Percentiles rank a stretch among this genome's conserved stretches.
Conservation (phyloP, 1,140 invertebrate species). For the Drosophila bipectinata region DNA sequence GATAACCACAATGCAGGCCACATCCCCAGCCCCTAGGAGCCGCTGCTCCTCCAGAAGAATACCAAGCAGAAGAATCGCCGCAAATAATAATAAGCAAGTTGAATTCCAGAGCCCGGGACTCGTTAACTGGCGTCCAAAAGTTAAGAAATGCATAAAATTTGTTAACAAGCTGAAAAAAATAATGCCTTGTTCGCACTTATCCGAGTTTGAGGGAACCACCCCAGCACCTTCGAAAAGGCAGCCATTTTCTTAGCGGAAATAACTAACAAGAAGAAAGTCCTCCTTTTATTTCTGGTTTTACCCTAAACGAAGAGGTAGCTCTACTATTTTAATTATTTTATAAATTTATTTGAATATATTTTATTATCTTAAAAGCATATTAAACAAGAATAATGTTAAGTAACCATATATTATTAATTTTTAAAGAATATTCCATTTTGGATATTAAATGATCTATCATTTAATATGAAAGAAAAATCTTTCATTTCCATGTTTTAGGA, state of each 20-base stretch:
- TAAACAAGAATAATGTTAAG: too few relatives aligned
- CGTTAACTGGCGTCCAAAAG: conserved; percentile 74
- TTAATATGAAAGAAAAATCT: too few relatives aligned
- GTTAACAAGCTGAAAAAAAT: conserved; percentile 65
- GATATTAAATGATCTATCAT: too few relatives aligned
- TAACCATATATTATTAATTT: background rate
- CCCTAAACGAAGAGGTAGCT: conserved; percentile 6
- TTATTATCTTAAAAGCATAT: too few relatives aligned
- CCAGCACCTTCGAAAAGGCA: conserved; percentile 28
- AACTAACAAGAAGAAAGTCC: conserved; percentile 69
- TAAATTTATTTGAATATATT: too few relatives aligned
- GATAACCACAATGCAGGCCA: conserved; percentile 80
- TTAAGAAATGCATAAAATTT: conserved; percentile 82
- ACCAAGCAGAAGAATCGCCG: conserved; percentile 38
- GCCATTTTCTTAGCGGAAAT: conserved; percentile 74
- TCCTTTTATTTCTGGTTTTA: conserved; percentile 14
- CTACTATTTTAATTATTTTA: background rate
- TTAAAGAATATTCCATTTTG: conserved; percentile 3
- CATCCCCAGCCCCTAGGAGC: background rate
- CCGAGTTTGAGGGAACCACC: conserved; percentile 24
- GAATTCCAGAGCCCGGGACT: conserved; percentile 57
- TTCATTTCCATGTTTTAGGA: background rate
- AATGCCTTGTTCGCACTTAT: conserved; percentile 37
- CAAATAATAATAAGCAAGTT: conserved; percentile 81
- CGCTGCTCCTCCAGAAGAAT: conserved; percentile 6